Conservation (phyloP, 2,113 vertebrate species). For the Epinephelus cyanopodus region DNA sequence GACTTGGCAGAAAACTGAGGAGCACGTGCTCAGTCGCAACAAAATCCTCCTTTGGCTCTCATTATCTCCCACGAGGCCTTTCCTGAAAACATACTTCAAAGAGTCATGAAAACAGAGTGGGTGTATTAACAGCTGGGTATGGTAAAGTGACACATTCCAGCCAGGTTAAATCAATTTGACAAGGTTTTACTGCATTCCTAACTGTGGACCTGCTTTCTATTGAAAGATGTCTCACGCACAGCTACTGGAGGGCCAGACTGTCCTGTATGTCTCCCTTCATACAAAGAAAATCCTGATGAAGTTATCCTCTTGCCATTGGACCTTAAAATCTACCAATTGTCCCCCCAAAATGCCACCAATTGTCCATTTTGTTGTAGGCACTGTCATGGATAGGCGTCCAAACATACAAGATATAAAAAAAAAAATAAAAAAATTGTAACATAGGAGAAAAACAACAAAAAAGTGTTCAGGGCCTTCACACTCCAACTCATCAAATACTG, state of each 20-base stretch:
- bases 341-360: not conserved
- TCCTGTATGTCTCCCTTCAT: not conserved
- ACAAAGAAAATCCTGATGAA: not conserved
- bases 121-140: constrained; percentile 67
- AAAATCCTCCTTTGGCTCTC: constrained; percentile 26
- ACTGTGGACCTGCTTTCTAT: constrained; percentile 39
- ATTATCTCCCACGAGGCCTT: constrained; percentile 35
- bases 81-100: constrained; percentile 65
- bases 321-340: not conserved
- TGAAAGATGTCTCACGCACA: constrained; percentile 17
- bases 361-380: not conserved
- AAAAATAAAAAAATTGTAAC: too few relatives aligned
- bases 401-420: not conserved
- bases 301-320: not conserved
- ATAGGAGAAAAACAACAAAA: too few relatives aligned
- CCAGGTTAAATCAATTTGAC: constrained; percentile 67
- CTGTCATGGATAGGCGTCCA: not conserved
- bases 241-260: not conserved
- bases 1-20: not conserved
- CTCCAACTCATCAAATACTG: too few relatives aligned
- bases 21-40: not conserved
- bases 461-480: too few relatives aligned
- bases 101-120: constrained; percentile 52
- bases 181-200: constrained; percentile 63
- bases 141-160: constrained; percentile 63